Evolutionary conservation across 37 sponge, comb jelly and placozoan genomes (phyloP).

Genomic region (Cliona cf. orientalis): DNA sequence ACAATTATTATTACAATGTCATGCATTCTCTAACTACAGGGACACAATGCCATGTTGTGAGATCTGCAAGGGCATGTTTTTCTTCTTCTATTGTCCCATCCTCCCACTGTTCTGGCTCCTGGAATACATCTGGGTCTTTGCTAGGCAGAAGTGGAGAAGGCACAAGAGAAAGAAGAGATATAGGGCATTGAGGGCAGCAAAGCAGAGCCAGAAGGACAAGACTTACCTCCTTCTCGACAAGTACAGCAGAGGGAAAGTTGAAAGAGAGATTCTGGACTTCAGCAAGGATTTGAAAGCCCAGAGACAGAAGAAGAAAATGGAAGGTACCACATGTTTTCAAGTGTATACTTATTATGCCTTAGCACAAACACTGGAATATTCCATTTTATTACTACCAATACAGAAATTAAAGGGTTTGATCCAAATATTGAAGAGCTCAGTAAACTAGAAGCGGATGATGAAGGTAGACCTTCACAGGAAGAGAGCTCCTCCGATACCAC

Average conservation of each 20-base stretch:
- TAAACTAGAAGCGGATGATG: not conserved
- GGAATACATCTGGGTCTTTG: constrained; percentile 33
- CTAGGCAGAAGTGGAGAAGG: constrained; percentile 30
- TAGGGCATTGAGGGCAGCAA: constrained; percentile 37
- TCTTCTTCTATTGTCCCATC: constrained; percentile 84
- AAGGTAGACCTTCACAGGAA: not conserved
- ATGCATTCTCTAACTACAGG: constrained; percentile 18
- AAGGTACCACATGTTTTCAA: constrained; percentile 2
- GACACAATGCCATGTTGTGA: constrained; percentile 51
- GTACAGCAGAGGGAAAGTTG: constrained; percentile 64
- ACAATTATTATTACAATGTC: too few relatives aligned
- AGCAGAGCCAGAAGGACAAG: constrained; percentile 22
- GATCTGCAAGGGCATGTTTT: constrained; percentile 64
- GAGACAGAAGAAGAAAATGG: constrained; percentile 1
- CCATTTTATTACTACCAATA: not conserved
- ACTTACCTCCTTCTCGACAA: constrained; percentile 66
- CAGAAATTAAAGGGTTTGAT: constrained; percentile 13
- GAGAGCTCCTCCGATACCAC: constrained; percentile 47
- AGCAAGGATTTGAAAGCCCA: constrained; percentile 19
- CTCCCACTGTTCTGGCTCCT: constrained; percentile 82
- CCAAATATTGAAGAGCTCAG: constrained; percentile 13
- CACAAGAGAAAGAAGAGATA: constrained; percentile 42
- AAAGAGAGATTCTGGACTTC: constrained; percentile 37
- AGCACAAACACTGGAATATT: not conserved
- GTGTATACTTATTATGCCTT: not conserved